phyloP scores from a whole-genome alignment of 2,888 invertebrate species.

The Desoria tigrina region DNA sequence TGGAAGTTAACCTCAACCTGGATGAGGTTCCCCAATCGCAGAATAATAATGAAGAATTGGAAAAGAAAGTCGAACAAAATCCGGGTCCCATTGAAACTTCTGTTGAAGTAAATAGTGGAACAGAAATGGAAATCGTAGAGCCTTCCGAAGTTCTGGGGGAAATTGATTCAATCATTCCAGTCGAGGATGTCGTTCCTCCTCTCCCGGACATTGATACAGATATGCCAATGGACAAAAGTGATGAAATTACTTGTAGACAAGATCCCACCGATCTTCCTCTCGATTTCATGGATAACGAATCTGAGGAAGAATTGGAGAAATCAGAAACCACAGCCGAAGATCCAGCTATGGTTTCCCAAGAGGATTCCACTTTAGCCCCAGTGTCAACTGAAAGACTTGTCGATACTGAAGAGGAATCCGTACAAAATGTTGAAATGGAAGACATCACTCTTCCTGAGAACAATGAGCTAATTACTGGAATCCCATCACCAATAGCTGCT shows the following conservation, averaged over 20 bases:
- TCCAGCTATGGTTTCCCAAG: neutral
- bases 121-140: conserved; percentile 24
- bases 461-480: no score
- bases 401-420: neutral
- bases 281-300: no score
- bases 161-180: no score
- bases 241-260: no score
- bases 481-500: no score
- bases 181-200: no score
- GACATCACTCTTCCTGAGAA: neutral
- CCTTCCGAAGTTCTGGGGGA: neutral
- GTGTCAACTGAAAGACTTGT: neutral
- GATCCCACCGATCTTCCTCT: no score
- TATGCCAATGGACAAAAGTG: no score
- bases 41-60: conserved; percentile 11
- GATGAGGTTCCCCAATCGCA: neutral
- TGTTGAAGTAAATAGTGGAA: neutral
- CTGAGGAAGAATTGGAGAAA: no score
- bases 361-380: neutral
- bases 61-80: conserved; percentile 26
- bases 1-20: conserved; percentile 35
- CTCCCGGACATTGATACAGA: no score
- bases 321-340: no score
- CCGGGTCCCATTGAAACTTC: conserved; percentile 12
- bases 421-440: neutral